These are phyloP conservation scores for Psophia crepitans DNA, from an alignment of 2,113 vertebrate genomes.

Conservation along the genomic window DNA sequence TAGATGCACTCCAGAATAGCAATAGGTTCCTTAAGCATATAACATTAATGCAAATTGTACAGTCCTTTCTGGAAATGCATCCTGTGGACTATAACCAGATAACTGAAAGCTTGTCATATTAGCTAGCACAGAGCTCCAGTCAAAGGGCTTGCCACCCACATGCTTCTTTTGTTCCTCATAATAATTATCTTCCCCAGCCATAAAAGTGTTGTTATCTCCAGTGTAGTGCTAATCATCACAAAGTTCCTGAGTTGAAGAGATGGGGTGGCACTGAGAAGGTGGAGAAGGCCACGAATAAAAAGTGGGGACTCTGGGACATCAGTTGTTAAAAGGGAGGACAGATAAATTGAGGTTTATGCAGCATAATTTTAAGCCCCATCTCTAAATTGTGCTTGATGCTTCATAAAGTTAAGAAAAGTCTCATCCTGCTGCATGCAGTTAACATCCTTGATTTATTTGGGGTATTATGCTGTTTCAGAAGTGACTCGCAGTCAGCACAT, in stretches of 20 bases:
- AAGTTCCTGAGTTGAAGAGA: background rate
- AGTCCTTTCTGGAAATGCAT: conserved; percentile 24
- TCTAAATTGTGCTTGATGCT: background rate
- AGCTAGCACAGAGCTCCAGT: background rate
- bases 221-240: background rate
- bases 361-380: background rate
- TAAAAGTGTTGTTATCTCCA: background rate
- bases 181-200: background rate
- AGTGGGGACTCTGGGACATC: background rate
- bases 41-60: conserved; percentile 42
- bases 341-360: background rate
- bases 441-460: conserved; percentile 2
- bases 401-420: background rate
- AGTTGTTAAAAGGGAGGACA: background rate
- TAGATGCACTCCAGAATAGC: conserved; percentile 19
- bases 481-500: background rate
- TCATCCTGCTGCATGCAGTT: background rate
- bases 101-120: background rate
- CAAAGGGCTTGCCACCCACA: background rate
- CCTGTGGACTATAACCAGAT: background rate
- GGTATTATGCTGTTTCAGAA: background rate
- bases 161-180: background rate
- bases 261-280: background rate
- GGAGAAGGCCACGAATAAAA: background rate
- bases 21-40: conserved; percentile 51